Evolutionary conservation across 2,888 invertebrate species (phyloP).

Genomic region (Pristionchus maxplancki): DNA sequence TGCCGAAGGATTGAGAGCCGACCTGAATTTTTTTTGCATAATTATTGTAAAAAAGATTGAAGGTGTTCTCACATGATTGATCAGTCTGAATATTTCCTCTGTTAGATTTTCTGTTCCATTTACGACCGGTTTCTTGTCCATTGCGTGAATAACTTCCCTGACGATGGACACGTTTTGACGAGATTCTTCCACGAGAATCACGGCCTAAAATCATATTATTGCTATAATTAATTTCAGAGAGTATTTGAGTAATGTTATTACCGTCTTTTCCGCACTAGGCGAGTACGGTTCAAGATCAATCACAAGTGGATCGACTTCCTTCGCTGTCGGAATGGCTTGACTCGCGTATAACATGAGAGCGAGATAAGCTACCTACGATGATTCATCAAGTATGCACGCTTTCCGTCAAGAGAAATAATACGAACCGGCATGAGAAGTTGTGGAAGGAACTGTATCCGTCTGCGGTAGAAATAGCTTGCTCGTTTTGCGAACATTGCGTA

Average conservation of each 20-base stretch:
- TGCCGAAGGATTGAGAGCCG: conserved; percentile 63
- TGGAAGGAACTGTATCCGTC: conserved; percentile 71
- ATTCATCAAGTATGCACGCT: too few relatives aligned
- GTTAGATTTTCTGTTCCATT: neutral
- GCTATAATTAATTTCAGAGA: neutral
- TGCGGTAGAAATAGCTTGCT: conserved; percentile 66
- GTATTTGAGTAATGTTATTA: neutral
- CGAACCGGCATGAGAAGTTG: conserved; percentile 66
- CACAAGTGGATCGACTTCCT: conserved; percentile 55
- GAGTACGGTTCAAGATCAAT: conserved; percentile 55
- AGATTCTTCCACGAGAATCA: conserved; percentile 1
- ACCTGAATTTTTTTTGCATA: conserved; percentile 42
- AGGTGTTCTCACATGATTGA: neutral
- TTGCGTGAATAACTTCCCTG: neutral
- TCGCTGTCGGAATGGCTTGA: conserved; percentile 55
- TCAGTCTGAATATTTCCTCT: neutral
- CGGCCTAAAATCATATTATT: neutral
- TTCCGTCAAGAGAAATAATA: neutral
- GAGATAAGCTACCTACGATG: conserved; percentile 55
- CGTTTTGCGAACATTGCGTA: conserved; percentile 71
- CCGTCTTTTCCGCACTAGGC: neutral
- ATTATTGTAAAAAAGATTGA: neutral
- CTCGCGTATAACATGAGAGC: conserved; percentile 59
- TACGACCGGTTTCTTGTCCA: neutral
- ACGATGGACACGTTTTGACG: neutral